These are phyloP conservation scores for Ormyrus pomaceus DNA, from an alignment of 2,888 invertebrate genomes.

Conservation along the genomic window DNA sequence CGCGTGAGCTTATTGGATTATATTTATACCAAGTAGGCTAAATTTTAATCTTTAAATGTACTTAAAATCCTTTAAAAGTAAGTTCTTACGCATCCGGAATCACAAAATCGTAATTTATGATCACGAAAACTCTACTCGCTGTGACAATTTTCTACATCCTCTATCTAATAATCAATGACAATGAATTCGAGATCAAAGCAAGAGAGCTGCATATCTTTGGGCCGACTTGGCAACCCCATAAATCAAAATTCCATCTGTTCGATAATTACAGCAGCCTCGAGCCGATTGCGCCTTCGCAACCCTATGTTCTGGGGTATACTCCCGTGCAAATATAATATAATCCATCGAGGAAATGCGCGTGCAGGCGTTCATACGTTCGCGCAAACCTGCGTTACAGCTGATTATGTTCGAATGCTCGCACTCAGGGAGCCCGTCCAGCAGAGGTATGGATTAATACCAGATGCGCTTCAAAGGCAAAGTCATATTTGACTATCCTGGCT, in stretches of 20 bases:
- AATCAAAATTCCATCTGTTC: not conserved
- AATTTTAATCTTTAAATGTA: too few species aligned
- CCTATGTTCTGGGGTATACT: too few species aligned
- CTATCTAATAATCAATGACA: too few species aligned
- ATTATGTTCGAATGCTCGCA: conserved; percentile 10
- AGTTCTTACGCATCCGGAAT: too few species aligned
- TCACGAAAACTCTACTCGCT: too few species aligned
- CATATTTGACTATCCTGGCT: conserved; percentile 34
- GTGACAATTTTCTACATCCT: too few species aligned
- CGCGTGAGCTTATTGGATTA: not conserved
- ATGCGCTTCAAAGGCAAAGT: conserved; percentile 40
- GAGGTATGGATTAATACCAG: conserved; percentile 21
- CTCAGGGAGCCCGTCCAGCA: not conserved
- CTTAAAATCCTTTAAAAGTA: too few species aligned
- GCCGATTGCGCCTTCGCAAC: not conserved
- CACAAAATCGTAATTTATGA: too few species aligned
- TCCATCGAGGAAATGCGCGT: not conserved
- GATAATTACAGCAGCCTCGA: not conserved
- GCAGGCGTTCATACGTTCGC: not conserved
- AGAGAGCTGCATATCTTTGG: not conserved
- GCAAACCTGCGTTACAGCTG: conserved; percentile 18
- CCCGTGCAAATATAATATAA: not conserved
- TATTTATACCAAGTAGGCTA: too few species aligned
- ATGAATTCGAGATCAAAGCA: too few species aligned
- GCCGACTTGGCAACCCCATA: not conserved